Base-by-base conservation (phyloP, 2,888 invertebrate species). In the Linyphia triangularis region DNA sequence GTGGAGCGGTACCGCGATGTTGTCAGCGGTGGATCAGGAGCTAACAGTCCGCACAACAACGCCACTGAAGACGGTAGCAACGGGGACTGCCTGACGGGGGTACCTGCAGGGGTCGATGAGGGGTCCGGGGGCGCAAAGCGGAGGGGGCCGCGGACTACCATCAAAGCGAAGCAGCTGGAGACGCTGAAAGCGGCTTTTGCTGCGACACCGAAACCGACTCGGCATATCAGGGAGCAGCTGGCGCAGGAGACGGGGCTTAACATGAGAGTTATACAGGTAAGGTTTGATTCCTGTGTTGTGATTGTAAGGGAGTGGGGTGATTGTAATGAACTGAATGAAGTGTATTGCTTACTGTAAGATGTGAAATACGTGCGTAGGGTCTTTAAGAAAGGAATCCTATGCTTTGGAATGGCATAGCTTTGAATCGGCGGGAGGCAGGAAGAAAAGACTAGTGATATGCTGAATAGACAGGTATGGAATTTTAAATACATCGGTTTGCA, bases 231-330 rank as follows among this genome's bases (percentile, higher is more conserved):
- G 92, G 99, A 99, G 93, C 99, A 99, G 93, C 95, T 99, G 91
- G 99, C 99, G 91, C 98, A 99, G 93, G 99, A 99, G 93, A 99
- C 99, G 26, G 99, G 99, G 19, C 94, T 99, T 90, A 99, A 99
- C 73, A 99, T 99, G 99, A 95, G 99, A 93, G 99, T 99, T 91
- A 99, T 99, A 95, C 99, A 99, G 96, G 99, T 99, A 93, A 93
- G 94, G 91, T 9, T 3, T 13, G 6, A 0, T 37, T 59, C 59
- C 5, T 19, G 13, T 33, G 51, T 2, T 43, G 1, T 4, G n/a
- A n/a, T n/a, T n/a, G n/a, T n/a, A n/a, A n/a, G n/a, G n/a, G n/a
- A n/a, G n/a, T n/a, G n/a, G n/a, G n/a, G n/a, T n/a, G n/a, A n/a
- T n/a, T n/a, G n/a, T n/a, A n/a, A n/a, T n/a, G n/a, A n/a, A n/a